Base-by-base conservation (phyloP, 2,888 invertebrate species). In the Cantharis flavilabris region DNA sequence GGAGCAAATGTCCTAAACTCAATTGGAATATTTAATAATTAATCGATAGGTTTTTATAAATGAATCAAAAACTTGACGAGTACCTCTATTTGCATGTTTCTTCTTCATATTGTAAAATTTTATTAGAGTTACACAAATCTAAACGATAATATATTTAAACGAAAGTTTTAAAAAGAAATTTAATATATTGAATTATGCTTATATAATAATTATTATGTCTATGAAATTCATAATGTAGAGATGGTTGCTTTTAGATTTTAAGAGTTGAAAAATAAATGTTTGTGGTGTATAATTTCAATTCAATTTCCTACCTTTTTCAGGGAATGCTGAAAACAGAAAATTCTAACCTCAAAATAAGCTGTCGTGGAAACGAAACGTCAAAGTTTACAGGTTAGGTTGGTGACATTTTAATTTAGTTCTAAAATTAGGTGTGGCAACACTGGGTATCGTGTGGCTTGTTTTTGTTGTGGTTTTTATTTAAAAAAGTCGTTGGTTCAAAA, bases 81-180 rank as follows among this genome's bases (percentile, higher is more conserved):
- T 80, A 49, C 49, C 20, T 69, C 30, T 63, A 62, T 69, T 70
- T 62, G 75, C 75, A 33, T 75, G 73, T 69, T 83, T 84, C 82
- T 82, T 74, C 82, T 83, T 83, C 11, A 81, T 81, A 82, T 82
- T 85, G 84, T 84, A 83, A 85, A 84, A 84, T 85, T 86, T 86
- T 86, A 86, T 85, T 84, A 83, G 79, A 77, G 78, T 80, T 81
- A 80, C 80, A 75, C 26, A 74, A 49, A 49, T 49, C 49, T 63
- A 70, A 83, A 85, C 85, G 85, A 84, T 86, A 86, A 86, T 86
- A 86, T 86, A 86, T 86, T 86, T 85, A 85, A 84, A 84, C 49
- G 49, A 49, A 49, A 49, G 49, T 49, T 30, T 70, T 70, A 75
- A 18, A 33, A 71, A 71, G 62, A 81, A 78, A 80, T 65, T 49